Evolutionary conservation across 1,140 invertebrate genomes (phyloP).

Genomic region (Drosophila parvula): DNA sequence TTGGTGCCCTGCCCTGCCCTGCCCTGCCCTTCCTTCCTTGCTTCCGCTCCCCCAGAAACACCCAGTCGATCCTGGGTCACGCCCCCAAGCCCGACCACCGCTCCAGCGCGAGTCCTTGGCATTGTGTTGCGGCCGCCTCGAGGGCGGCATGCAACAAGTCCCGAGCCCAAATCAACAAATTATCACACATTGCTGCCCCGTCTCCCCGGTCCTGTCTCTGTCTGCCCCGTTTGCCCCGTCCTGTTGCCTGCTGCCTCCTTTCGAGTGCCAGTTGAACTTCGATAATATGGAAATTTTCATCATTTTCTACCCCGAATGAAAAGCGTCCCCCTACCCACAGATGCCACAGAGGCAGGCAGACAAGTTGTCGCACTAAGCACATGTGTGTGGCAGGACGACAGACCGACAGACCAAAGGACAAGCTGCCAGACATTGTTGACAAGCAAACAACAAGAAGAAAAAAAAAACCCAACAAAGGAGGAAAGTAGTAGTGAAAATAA

Average conservation of each 20-base stretch:
- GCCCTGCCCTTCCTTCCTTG: background rate
- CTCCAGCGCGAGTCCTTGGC: conserved; percentile 2
- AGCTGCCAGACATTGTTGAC: conserved; percentile 64
- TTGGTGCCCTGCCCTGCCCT: background rate
- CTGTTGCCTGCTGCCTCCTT: conserved; percentile 2
- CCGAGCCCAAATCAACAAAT: conserved; percentile 69
- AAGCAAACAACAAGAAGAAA: conserved; percentile 51
- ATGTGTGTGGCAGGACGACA: background rate
- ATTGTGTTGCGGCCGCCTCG: conserved; percentile 40
- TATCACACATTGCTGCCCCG: conserved; percentile 58
- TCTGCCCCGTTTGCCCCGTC: background rate
- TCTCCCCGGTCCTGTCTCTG: background rate
- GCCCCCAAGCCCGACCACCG: conserved; percentile 3
- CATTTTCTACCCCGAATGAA: conserved; percentile 69
- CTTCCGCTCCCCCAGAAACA: background rate
- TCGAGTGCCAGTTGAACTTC: conserved; percentile 41
- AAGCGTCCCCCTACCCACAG: conserved; percentile 36
- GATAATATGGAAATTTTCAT: conserved; percentile 82
- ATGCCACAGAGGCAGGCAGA: conserved; percentile 43
- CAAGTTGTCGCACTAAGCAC: conserved; percentile 49
- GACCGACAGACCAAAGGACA: conserved; percentile 24
- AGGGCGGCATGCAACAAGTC: conserved; percentile 67
- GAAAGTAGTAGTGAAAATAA: conserved; percentile 64
- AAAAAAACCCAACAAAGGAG: conserved; percentile 15
- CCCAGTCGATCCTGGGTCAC: conserved; percentile 14